phyloP scores from a whole-genome alignment of 1,140 invertebrate genomes.

The Drosophila teissieri region DNA sequence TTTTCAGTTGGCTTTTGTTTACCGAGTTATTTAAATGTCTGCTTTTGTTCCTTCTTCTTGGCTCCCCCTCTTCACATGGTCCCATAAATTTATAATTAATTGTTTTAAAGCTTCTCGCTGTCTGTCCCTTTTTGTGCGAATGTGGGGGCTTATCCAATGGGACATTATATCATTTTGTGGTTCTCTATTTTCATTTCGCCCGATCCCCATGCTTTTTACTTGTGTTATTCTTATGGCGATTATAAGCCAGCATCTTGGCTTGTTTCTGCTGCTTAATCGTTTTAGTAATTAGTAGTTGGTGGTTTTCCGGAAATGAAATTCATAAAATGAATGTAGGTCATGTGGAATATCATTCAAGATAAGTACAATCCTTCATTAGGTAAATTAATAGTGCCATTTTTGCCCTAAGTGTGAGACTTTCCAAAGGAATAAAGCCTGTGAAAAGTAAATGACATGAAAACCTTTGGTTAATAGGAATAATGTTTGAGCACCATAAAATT shows the following conservation, averaged over 20 bases:
- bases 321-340: slow-evolving; percentile 27
- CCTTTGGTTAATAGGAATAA: background rate
- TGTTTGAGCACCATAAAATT: background rate
- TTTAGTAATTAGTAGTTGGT: slow-evolving; percentile 68
- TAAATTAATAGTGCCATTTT: slow-evolving; percentile 2
- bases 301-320: slow-evolving; percentile 15
- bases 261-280: slow-evolving; percentile 52
- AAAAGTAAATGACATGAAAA: background rate
- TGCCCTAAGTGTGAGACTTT: too few relatives aligned
- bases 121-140: slow-evolving; percentile 36
- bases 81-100: slow-evolving; percentile 83
- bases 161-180: slow-evolving; percentile 70
- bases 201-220: slow-evolving; percentile 28
- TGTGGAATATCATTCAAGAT: slow-evolving; percentile 5
- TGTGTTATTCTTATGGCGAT: slow-evolving; percentile 37
- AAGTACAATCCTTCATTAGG: background rate
- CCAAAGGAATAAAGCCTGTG: too few relatives aligned
- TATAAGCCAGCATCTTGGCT: slow-evolving; percentile 39
- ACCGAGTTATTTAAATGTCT: slow-evolving; percentile 78
- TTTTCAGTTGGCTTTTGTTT: slow-evolving; percentile 44
- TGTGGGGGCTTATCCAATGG: slow-evolving; percentile 31
- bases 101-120: slow-evolving; percentile 72
- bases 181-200: slow-evolving; percentile 56
- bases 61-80: slow-evolving; percentile 14
- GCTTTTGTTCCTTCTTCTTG: slow-evolving; percentile 30